Evolutionary conservation across 2,888 invertebrate genomes (phyloP), one percentile per base, ranked within the genome.

Genomic region (Neria commutata): DNA sequence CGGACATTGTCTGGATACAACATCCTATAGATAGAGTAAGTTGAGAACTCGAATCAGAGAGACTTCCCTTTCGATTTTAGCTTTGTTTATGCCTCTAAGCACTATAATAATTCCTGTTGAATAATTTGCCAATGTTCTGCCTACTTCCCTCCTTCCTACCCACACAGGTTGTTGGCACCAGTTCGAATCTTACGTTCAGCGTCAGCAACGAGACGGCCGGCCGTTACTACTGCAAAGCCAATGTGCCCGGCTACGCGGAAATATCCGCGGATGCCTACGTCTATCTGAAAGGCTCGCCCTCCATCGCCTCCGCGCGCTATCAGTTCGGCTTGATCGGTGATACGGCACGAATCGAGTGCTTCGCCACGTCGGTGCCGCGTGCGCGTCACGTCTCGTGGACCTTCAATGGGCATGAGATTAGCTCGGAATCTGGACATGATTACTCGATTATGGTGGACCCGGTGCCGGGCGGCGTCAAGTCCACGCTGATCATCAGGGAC

Each of bases 301-400:
- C 86, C 69, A 92, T 94, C 71, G 84, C 91, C 40, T 93, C 93
- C 45, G 90, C 91, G 69, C 85, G 88, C 53, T 89, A 90, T 0
- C 95, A 95, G 78, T 92, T 91, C 72, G 95, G 92, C 0, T 85
- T 89, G 23, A 88, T 90, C 78, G 92, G 92, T 0, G 91, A 92
- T 73, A 89, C 88, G 6, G 91, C 91, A 0, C 86, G 91, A 72
- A 88, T 97, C 25, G 94, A 95, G 80, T 98, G 97, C 81, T 88
- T 91, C 47, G 93, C 94, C 3, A 89, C 91, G 76, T 91, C 95
- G 8, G 91, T 97, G 53, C 97, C 97, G 0, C 88, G 91, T 67
- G 95, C 96, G 1, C 90, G 92, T 60, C 88, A 89, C 67, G 91
- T 96, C 55, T 84, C 90, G 14, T 97, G 97, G 97, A 91, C 89